Conservation (phyloP, 2,888 invertebrate genomes). For the Melinaea marsaeus region DNA sequence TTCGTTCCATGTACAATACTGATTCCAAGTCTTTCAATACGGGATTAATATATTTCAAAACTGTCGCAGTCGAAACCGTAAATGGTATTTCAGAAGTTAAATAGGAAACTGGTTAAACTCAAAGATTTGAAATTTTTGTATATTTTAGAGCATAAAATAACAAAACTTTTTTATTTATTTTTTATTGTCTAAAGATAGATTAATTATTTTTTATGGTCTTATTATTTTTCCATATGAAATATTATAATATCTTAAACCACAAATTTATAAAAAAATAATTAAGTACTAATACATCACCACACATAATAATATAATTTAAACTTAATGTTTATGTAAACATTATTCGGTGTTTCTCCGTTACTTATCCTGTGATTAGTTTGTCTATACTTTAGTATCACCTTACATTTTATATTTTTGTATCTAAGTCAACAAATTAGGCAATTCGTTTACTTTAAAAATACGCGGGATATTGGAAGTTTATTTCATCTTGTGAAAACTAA, state of each 20-base stretch:
- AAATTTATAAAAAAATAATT: too few species aligned
- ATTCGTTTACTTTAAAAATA: conserved; percentile 20
- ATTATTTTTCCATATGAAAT: too few species aligned
- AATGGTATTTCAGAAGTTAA: conserved; percentile 26
- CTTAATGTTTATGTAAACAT: too few species aligned
- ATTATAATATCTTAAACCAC: too few species aligned
- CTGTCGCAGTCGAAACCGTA: conserved; percentile 22
- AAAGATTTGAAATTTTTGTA: conserved; percentile 17
- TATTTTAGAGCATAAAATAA: conserved; percentile 21
- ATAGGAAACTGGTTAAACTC: conserved; percentile 24
- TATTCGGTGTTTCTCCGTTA: too few species aligned
- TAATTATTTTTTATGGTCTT: too few species aligned
- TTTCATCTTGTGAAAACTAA: conserved; percentile 38
- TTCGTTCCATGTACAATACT: conserved; percentile 12
- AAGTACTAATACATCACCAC: too few species aligned
- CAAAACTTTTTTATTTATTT: conserved; percentile 6
- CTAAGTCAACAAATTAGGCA: conserved; percentile 5
- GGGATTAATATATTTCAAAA: conserved; percentile 27
- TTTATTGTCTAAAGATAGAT: too few species aligned
- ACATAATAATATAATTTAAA: too few species aligned
- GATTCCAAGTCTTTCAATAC: conserved; percentile 24
- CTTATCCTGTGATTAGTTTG: too few species aligned
- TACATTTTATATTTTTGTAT: neutral
- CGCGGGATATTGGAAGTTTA: conserved; percentile 23
- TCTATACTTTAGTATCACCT: too few species aligned